Evolutionary conservation across 1,140 invertebrate genomes (phyloP), one percentile per base, ranked within the genome.

Genomic region (Mya arenaria): DNA sequence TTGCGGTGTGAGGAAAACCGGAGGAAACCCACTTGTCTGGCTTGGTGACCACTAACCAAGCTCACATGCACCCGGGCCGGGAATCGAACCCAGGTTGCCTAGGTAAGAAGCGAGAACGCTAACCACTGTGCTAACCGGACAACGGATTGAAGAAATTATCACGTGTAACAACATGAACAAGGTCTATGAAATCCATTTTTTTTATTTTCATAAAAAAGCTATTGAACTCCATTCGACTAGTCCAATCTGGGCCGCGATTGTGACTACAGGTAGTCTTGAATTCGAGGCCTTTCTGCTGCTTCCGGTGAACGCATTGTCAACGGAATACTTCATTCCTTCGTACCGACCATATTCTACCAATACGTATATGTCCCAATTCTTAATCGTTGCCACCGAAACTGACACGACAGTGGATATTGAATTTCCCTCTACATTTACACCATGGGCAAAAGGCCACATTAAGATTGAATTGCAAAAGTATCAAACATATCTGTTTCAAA

Each of bases 321-420:
- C 66, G 2, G 52, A 69, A 30, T 69, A 69, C 39, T 48, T 37
- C 66, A 23, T 69, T 8, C 39, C 66, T 28, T 69, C 66, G 5
- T 52, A 48, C n/a, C 5, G n/a, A 19, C 66, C 66, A 30, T 69
- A 48, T 23, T 4, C 10, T 4, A 5, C 2, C 15, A 34, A 37
- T 65, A 37, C 41, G 28, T 69, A 69, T 48, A 48, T 69, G 39
- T 48, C 39, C 39, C 39, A 69, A 52, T 44, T 69, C 52, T 37
- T 69, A 2, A 23, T 69, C 8, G 66, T 48, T 6, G 66, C 39
- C 30, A 28, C 28, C 41, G 44, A 41, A 17, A 52, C 39, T 44
- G 44, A 69, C 23, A 69, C 66, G 25, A 69, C 37, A 4, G 44
- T 69, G 13, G 30, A 23, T 48, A 44, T 69, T 28, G 44, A 41